phyloP scores from a whole-genome alignment of 2,113 vertebrate species.

The Poecilia latipinna region DNA sequence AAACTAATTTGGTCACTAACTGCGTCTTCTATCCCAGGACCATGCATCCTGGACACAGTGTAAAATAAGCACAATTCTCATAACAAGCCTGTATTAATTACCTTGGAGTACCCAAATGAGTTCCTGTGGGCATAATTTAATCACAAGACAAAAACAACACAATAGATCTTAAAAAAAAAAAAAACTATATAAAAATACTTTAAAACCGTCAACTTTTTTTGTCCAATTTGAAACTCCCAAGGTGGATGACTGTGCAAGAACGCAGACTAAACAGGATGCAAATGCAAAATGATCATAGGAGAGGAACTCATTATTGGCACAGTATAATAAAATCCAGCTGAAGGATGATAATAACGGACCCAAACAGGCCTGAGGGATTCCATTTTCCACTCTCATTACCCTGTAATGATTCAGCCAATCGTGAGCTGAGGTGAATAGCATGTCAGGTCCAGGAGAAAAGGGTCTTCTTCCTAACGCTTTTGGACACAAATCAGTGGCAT shows the following conservation, averaged over 20 bases:
- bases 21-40: constrained; percentile 11
- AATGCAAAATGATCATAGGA: constrained; percentile 46
- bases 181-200: constrained; percentile 46
- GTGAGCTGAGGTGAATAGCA: constrained; percentile 53
- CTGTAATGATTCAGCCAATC: constrained; percentile 59
- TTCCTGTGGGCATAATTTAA: constrained; percentile 53
- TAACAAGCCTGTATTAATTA: constrained; percentile 36
- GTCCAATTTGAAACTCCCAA: constrained; percentile 32
- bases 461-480: constrained; percentile 47
- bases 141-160: constrained; percentile 46
- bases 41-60: neutral
- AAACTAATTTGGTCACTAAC: constrained; percentile 1
- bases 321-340: constrained; percentile 58
- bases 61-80: constrained; percentile 23
- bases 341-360: constrained; percentile 56
- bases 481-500: constrained; percentile 56
- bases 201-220: constrained; percentile 43
- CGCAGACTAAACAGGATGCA: constrained; percentile 46
- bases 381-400: constrained; percentile 68
- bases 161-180: constrained; percentile 24
- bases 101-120: constrained; percentile 42
- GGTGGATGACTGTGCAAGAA: constrained; percentile 32
- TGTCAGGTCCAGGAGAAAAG: constrained; percentile 43
- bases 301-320: constrained; percentile 52
- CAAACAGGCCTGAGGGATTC: constrained; percentile 58